Base-by-base conservation (phyloP, 2,888 invertebrate genomes). In the Alentia gelatinosa region DNA sequence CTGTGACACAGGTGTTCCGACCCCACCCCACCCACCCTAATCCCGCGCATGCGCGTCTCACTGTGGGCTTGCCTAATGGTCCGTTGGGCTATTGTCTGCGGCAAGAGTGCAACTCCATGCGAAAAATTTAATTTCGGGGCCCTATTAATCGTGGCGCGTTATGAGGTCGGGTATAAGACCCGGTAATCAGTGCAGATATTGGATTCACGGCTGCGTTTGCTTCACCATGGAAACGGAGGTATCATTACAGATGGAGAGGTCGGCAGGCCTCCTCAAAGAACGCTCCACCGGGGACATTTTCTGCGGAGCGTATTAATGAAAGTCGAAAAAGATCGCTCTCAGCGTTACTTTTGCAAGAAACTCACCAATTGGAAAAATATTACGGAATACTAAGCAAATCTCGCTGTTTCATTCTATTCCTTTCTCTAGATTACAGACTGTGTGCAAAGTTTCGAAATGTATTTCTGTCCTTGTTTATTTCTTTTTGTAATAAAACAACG, bases 121-220 rank as follows among this genome's bases (percentile, higher is more conserved):
- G 35, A 39, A 35, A 35, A 79, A 79, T 19, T 39, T 35, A 1
- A 79, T 79, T 35, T 35, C 37, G 15, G 39, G 79, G 23, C n/a
- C 79, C 79, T 23, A 79, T 79, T 79, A 79, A 79, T 79, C 19
- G 79, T 37, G 37, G 35, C 37, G 3, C 79, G 26, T 79, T 79
- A 79, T 79, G 79, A 39, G 79, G 37, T 9, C n/a, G 37, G 79
- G 26, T 33, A 79, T 79, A 79, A 79, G 79, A 37, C 79, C 3
- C 79, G 39, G 79, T 79, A 79, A 79, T 79, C 79, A 79, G 79
- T 79, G 9, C 39, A n/a, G 37, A 37, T 79, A 79, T 79, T 39
- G 79, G n/a, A 39, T n/a, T 79, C 37, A 15, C 15, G 39, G 79
- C 79, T 35, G 37, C 37, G 79, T 35, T 35, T 37, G 19, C 37